Conservation (phyloP, 2,113 vertebrate genomes). For the Pterocles orientalis region DNA sequence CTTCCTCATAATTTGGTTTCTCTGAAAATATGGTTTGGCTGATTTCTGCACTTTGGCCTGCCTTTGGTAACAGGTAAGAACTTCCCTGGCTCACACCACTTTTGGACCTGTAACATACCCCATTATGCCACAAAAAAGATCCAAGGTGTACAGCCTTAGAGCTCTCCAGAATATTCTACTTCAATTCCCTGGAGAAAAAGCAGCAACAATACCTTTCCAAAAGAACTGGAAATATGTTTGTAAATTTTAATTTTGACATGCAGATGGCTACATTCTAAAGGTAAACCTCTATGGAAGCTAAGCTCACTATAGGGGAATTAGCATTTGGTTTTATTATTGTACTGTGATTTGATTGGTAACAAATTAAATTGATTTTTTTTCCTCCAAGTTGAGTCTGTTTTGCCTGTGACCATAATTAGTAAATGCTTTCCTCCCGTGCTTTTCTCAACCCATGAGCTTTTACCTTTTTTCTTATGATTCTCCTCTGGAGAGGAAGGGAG, state of each 20-base stretch:
- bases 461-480: too few species aligned
- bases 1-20: not conserved
- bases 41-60: not conserved
- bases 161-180: not conserved
- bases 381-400: too few species aligned
- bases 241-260: not conserved
- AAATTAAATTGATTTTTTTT: too few species aligned
- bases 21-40: conserved; percentile 1
- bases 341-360: too few species aligned
- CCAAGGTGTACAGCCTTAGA: not conserved
- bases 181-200: not conserved
- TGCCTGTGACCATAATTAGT: too few species aligned
- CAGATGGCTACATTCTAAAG: not conserved
- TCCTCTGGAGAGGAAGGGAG: too few species aligned
- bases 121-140: not conserved
- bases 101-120: not conserved
- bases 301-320: not conserved
- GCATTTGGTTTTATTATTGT: too few species aligned
- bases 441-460: too few species aligned
- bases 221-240: not conserved
- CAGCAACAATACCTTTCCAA: not conserved
- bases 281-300: not conserved
- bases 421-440: too few species aligned
- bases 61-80: not conserved
- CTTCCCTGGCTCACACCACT: not conserved